phyloP scores from a whole-genome alignment of 2,888 invertebrate genomes.

The Brachypalpus laphriformis region DNA sequence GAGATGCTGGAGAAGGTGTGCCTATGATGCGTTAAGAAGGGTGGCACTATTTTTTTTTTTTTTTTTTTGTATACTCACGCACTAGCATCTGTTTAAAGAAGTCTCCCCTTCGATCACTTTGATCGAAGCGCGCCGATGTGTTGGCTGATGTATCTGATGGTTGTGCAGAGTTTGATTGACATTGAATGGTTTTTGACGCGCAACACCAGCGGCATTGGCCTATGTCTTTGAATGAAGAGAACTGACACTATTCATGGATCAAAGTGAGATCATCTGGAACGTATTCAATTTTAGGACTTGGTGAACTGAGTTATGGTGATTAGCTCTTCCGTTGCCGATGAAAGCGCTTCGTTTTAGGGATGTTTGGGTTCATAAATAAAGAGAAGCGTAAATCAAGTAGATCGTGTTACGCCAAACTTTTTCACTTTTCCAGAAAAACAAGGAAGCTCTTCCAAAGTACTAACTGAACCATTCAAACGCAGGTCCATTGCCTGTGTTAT shows the following conservation, averaged over 20 bases:
- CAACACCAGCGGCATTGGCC: not conserved
- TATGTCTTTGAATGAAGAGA: constrained; percentile 40
- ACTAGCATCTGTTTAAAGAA: constrained; percentile 31
- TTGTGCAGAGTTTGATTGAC: constrained; percentile 60
- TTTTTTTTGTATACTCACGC: not conserved
- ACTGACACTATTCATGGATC: constrained; percentile 41
- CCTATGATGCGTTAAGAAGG: constrained; percentile 26
- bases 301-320: constrained; percentile 58
- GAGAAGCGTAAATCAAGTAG: not conserved
- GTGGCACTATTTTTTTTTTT: constrained; percentile 7
- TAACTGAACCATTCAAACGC: too few relatives aligned
- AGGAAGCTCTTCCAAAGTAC: too few relatives aligned
- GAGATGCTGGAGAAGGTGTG: constrained; percentile 10
- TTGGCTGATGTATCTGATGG: constrained; percentile 48
- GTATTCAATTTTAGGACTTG: constrained; percentile 54
- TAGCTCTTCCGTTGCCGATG: constrained; percentile 20
- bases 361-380: not conserved
- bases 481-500: too few relatives aligned
- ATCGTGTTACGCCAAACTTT: not conserved
- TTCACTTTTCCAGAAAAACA: not conserved
- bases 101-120: constrained; percentile 52
- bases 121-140: constrained; percentile 50
- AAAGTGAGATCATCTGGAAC: constrained; percentile 66
- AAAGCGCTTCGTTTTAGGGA: not conserved
- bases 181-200: constrained; percentile 48